Conservation (phyloP, 2,113 vertebrate species). For the Vulpes ferrilata region DNA sequence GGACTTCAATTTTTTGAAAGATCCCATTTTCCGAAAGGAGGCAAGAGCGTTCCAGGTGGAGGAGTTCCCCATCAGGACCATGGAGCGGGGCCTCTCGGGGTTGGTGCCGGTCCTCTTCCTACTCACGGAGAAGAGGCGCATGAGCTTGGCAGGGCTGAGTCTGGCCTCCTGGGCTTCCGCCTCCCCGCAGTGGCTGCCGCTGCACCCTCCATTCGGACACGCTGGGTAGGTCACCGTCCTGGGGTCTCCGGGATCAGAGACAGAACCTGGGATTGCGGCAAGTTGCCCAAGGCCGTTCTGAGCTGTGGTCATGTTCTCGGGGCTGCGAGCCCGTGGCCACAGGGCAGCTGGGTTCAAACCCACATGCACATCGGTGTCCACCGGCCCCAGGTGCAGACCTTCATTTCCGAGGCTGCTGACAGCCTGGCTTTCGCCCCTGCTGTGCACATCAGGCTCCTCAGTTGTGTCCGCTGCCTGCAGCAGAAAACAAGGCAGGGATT, state of each 20-base stretch:
- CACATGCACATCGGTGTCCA: conserved; percentile 68
- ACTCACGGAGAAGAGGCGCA: conserved; percentile 92
- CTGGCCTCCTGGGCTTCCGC: conserved; percentile 87
- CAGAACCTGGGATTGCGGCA: conserved; percentile 75
- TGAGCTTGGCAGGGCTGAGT: conserved; percentile 90
- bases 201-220: conserved; percentile 82
- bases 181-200: conserved; percentile 77
- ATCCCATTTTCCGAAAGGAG: conserved; percentile 93
- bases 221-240: conserved; percentile 85
- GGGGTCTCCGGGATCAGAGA: conserved; percentile 85
- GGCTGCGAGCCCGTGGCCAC: conserved; percentile 76
- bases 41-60: conserved; percentile 93
- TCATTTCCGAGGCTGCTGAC: not conserved
- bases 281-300: conserved; percentile 83
- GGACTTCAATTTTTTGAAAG: conserved; percentile 95
- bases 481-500: conserved; percentile 71
- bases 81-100: conserved; percentile 86
- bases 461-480: conserved; percentile 27
- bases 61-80: conserved; percentile 86
- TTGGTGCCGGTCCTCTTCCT: conserved; percentile 85
- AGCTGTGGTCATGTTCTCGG: conserved; percentile 87
- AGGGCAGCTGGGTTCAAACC: conserved; percentile 81
- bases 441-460: not conserved
- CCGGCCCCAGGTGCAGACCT: not conserved
- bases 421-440: not conserved